phyloP scores from a whole-genome alignment of 1,140 invertebrate genomes.

The Globodera ellingtonae region DNA sequence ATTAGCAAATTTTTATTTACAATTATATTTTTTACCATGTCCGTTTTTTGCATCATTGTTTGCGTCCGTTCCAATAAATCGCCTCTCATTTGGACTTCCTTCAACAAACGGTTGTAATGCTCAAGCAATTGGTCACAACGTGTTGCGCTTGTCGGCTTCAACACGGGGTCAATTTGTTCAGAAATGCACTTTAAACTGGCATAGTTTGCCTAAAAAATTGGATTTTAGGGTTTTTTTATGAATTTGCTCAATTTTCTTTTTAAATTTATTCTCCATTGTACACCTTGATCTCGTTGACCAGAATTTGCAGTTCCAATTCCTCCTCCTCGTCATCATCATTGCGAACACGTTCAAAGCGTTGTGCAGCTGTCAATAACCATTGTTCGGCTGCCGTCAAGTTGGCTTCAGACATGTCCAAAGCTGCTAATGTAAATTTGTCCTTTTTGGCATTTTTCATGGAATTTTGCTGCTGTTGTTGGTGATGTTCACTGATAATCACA shows the following conservation, averaged over 20 bases:
- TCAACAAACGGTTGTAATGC: constrained; percentile 6
- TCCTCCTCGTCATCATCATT: background rate
- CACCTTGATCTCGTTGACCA: constrained; percentile 3
- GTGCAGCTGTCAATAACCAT: background rate
- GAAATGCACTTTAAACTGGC: background rate
- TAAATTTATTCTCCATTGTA: background rate
- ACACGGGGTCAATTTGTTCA: background rate
- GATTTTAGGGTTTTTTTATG: no score
- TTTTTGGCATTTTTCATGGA: background rate
- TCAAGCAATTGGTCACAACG: constrained; percentile 1
- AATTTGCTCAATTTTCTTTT: no score
- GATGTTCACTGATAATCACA: background rate
- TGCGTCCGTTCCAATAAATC: background rate
- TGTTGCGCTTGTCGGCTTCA: background rate
- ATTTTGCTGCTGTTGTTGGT: no score
- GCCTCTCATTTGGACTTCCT: background rate
- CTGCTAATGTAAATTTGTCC: background rate
- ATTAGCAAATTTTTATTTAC: no score
- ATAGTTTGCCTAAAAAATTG: background rate
- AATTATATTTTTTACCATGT: constrained; percentile 12
- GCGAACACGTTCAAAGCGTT: background rate
- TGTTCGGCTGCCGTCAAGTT: constrained; percentile 1
- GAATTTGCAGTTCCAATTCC: background rate
- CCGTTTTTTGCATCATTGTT: constrained; percentile 6
- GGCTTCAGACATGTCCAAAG: background rate